phyloP scores from a whole-genome alignment of 2,888 invertebrate species.

The Neuroscelio doddi region DNA sequence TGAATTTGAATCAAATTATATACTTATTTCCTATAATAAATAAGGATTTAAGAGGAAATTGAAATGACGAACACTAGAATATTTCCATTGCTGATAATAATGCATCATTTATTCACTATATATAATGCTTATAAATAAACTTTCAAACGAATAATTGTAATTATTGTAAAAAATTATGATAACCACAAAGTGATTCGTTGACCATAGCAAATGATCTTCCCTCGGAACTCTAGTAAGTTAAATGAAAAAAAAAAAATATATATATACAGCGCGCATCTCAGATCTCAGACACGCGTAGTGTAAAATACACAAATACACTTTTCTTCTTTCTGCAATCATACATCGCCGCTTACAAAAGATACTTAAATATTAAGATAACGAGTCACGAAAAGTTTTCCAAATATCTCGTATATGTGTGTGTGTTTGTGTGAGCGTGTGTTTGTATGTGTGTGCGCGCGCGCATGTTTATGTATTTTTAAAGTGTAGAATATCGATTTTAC shows the following conservation, averaged over 20 bases:
- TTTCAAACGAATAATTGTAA: conserved; percentile 34
- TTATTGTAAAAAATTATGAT: conserved; percentile 41
- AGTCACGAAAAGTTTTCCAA: not conserved
- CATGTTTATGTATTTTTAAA: not conserved
- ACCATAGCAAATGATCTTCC: not conserved
- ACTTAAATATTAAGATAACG: not conserved
- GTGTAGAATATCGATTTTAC: too few species aligned
- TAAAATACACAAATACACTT: not conserved
- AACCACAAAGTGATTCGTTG: conserved; percentile 25
- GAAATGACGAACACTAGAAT: not conserved
- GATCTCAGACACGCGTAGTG: not conserved
- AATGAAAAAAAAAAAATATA: conserved; percentile 16
- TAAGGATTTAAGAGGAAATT: not conserved
- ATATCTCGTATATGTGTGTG: not conserved
- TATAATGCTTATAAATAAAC: conserved; percentile 40
- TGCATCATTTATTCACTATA: conserved; percentile 41
- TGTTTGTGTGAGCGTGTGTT: too few species aligned
- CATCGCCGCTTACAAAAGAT: conserved; percentile 1
- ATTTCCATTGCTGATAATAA: conserved; percentile 17
- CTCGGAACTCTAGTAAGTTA: not conserved
- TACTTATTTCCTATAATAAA: too few species aligned
- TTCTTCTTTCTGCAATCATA: not conserved
- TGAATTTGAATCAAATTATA: too few species aligned
- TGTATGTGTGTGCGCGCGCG: too few species aligned
- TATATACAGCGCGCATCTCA: not conserved